Base-by-base conservation (phyloP, 2,888 invertebrate species). In the Mythimna vitellina region DNA sequence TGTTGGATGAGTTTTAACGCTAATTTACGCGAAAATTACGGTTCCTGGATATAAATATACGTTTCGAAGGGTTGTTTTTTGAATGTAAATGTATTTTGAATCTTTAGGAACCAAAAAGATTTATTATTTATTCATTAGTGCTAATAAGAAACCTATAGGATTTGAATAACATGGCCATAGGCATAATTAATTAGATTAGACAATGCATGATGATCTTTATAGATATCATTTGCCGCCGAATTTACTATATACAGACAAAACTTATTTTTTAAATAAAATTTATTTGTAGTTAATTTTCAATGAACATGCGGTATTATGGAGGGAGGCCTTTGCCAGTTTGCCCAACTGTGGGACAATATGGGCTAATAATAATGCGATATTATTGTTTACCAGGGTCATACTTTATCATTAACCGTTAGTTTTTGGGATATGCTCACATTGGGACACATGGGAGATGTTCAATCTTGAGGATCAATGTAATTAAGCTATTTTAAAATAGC, bases 21-120 rank as follows among this genome's bases (percentile, higher is more conserved):
- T 86, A 88, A 86, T 89, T 83, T 87, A 86, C 85, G 84, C 85
- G 57, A 81, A 56, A 84, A 82, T 84, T 86, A 85, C 78, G 62
- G 70, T 86, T 76, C 84, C 60, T 77, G 62, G 70, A 65, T n/a
- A 56, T 70, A 76, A 82, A 77, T 81, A 76, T 68, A 60, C 72
- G 65, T 76, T 77, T 46, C 61, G 58, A 73, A 25, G 70, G 65
- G 29, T 69, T 60, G 42, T 64, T 38, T 57, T 22, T 56, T 60
- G 29, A 56, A n/a, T 61, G 29, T 56, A 53, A 9, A 17, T 10
- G 56, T 56, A 35, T 61, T 64, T 65, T 66, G 51, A 8, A 22
- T 61, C 10, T 42, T 3, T 49, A 60, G 0, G 54, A 25, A 20
- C 20, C 12, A 46, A 42, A 62, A 57, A 32, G 1, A 46, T 29